phyloP scores from a whole-genome alignment of 2,113 vertebrate genomes.

The Heterotilapia buettikoferi region DNA sequence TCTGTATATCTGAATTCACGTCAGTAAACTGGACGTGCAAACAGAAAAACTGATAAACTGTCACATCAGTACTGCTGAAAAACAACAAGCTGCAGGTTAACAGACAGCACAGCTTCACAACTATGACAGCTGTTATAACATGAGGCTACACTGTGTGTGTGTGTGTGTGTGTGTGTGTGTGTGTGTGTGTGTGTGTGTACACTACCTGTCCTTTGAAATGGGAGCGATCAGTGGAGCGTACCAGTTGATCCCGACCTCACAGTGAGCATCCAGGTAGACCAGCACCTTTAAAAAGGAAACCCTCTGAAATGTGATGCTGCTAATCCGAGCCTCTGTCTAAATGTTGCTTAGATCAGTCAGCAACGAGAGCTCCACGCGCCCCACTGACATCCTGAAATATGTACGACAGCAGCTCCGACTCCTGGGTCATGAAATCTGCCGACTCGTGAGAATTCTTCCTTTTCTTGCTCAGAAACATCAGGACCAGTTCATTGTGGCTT shows the following conservation, averaged over 20 bases:
- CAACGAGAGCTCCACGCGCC: accelerated
- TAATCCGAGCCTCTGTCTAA: not conserved
- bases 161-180: accelerated
- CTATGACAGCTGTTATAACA: not conserved
- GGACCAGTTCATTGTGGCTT: not conserved
- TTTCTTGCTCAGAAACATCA: not conserved
- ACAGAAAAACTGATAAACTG: not conserved
- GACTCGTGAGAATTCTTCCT: not conserved
- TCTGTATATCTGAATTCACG: not conserved
- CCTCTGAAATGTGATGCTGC: not conserved
- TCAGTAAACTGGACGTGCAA: not conserved
- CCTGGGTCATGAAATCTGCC: not conserved
- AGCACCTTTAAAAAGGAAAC: constrained; percentile 77
- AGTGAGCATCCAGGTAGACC: constrained; percentile 96
- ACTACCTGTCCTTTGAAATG: constrained; percentile 97
- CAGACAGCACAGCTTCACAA: not conserved
- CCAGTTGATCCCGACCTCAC: constrained; percentile 97
- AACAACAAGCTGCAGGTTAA: not conserved
- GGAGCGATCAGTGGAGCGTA: constrained; percentile 92
- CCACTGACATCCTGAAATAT: not conserved
- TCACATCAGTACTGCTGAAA: not conserved
- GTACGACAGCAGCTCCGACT: not conserved
- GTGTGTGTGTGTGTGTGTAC: accelerated
- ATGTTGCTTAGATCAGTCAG: not conserved
- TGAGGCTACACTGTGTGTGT: not conserved